These are phyloP conservation scores for Polypterus bichir DNA, from an alignment of 2,113 vertebrate species.

Conservation along the genomic window DNA sequence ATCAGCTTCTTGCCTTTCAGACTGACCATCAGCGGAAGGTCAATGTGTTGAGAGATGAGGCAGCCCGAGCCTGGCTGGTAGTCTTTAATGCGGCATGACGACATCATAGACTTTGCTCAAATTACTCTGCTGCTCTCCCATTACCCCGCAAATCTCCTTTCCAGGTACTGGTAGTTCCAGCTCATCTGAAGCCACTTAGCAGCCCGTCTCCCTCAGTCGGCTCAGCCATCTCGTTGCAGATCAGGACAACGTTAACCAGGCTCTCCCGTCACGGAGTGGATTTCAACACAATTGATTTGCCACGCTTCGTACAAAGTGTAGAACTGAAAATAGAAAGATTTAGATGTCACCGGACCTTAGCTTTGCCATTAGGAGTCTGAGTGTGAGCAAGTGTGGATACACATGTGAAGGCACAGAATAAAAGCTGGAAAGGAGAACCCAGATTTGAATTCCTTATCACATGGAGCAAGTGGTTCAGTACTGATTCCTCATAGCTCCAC, in stretches of 20 bases:
- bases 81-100: conserved; percentile 42
- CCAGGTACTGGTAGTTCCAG: conserved; percentile 27
- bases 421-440: too few species aligned
- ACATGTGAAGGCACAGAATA: too few species aligned
- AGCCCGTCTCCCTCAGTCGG: not conserved
- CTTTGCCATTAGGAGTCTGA: too few species aligned
- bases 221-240: conserved; percentile 17
- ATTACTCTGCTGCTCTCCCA: conserved; percentile 41
- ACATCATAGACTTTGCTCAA: conserved; percentile 54
- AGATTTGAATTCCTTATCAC: too few species aligned
- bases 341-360: not conserved
- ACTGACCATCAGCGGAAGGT: conserved; percentile 44
- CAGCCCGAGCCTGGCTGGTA: conserved; percentile 24
- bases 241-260: not conserved
- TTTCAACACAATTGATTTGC: conserved; percentile 22
- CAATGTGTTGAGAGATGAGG: conserved; percentile 10
- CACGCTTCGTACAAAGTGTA: conserved; percentile 23
- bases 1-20: conserved; percentile 49
- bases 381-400: too few species aligned
- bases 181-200: conserved; percentile 5
- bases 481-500: too few species aligned
- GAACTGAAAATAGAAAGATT: conserved; percentile 23
- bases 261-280: conserved; percentile 23
- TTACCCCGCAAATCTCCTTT: conserved; percentile 2
- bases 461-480: too few species aligned